Evolutionary conservation across 1,140 invertebrate genomes (phyloP), one percentile per base, ranked within the genome.

Genomic region (Steinernema khuongi): DNA sequence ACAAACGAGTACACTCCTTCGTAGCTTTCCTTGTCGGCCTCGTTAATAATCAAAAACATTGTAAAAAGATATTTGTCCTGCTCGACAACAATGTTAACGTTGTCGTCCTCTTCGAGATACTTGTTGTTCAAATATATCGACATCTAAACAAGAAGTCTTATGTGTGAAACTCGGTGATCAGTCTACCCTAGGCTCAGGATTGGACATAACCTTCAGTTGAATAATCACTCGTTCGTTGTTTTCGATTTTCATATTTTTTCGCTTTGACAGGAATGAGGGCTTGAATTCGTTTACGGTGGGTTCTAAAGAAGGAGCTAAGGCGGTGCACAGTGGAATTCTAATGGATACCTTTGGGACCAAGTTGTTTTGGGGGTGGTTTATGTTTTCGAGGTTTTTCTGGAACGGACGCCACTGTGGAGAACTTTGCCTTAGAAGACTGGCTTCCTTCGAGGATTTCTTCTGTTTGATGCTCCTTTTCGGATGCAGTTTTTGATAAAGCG

Each of bases 131-230:
- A 29, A 33, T 71, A 71, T 4, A 71, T 44, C n/a, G 70, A 71
- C 29, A 71, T 71, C 70, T 71, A 29, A 31, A 30, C 19, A 31
- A 69, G 32, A 32, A 41, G 30, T 32, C 1, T 18, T 44, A n/a
- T 28, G 66, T 71, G 2, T 19, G 29, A 18, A 14, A 67, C 28
- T 22, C 2, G 22, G 29, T 36, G 1, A 36, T 18, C n/a, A 11
- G 2, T 18, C n/a, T 44, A 71, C 70, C 33, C 26, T 11, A 71
- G 70, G 70, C 18, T 71, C 70, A 2, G 70, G 70, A 71, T 71
- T 29, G 7, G 70, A 36, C 26, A 71, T 32, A 14, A 71, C 32
- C 26, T 71, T 71, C 11, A 71, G 31, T 50, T 71, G 22, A 18
- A 71, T 44, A 1, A 44, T 71, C 17, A 17, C 33, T 7, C 33